Evolutionary conservation across 1,140 invertebrate genomes (phyloP).

Genomic region (Procambarus virginalis): DNA sequence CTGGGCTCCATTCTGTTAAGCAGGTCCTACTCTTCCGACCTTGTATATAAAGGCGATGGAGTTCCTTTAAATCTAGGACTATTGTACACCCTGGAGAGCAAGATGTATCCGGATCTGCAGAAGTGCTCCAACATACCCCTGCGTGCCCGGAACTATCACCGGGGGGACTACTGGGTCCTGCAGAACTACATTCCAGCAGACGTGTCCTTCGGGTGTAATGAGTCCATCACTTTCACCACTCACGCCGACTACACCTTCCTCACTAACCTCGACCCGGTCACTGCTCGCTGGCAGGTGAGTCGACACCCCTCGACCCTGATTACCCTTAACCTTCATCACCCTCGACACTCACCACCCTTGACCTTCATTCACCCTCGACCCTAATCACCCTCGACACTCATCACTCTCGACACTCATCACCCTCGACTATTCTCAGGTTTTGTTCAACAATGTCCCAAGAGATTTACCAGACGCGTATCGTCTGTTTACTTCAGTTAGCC

Average conservation of each 20-base stretch:
- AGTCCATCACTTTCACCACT: conserved; percentile 92
- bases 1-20: too few relatives aligned
- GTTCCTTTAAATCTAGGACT: too few relatives aligned
- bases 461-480: too few relatives aligned
- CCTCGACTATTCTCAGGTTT: too few relatives aligned
- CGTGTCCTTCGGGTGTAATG: conserved; percentile 80
- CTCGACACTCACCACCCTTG: too few relatives aligned
- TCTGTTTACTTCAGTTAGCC: too few relatives aligned
- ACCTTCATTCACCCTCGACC: too few relatives aligned
- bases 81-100: conserved; percentile 33
- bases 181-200: conserved; percentile 85
- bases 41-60: too few relatives aligned
- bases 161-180: conserved; percentile 91
- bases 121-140: conserved; percentile 47
- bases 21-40: too few relatives aligned
- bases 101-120: conserved; percentile 62
- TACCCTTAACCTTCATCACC: background rate
- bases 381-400: background rate
- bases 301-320: background rate
- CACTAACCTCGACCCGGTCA: conserved; percentile 88
- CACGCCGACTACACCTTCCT: conserved; percentile 93
- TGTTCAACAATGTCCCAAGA: too few relatives aligned
- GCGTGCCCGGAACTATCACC: conserved; percentile 75
- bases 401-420: too few relatives aligned
- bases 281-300: conserved; percentile 68